A percentile compares a stretch with the other conserved stretches of the same genome.
phyloP scores from a whole-genome alignment of 2,888 invertebrate genomes.

The Caradrina kadenii region DNA sequence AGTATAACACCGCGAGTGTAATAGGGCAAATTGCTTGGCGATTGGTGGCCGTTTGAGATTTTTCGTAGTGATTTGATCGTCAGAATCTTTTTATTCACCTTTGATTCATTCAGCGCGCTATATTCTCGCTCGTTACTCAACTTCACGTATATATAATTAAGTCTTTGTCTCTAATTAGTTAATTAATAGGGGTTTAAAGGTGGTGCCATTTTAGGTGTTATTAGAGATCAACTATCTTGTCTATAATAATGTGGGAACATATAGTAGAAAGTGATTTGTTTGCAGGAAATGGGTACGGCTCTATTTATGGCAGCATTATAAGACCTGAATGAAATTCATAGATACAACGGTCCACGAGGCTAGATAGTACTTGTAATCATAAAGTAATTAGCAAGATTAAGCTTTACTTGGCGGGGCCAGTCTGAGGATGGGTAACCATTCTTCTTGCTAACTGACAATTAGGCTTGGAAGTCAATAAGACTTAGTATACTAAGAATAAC shows the following conservation, averaged over 20 bases:
- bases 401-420: background rate
- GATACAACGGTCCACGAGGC: too few relatives aligned
- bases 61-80: conserved; percentile 56
- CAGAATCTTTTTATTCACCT: conserved; percentile 25
- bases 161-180: conserved; percentile 12
- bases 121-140: conserved; percentile 2
- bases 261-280: background rate
- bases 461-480: too few relatives aligned
- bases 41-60: conserved; percentile 42
- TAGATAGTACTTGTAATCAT: too few relatives aligned
- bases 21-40: conserved; percentile 43
- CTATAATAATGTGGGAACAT: background rate
- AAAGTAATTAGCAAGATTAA: background rate
- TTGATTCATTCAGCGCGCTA: conserved; percentile 50
- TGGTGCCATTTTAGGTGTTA: background rate
- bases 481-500: too few relatives aligned
- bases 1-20: conserved; percentile 46
- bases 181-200: conserved; percentile 26
- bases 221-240: background rate
- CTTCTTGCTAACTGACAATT: too few relatives aligned
- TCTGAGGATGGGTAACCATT: background rate
- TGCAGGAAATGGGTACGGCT: background rate
- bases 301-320: too few relatives aligned
- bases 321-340: background rate
- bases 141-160: background rate